Evolutionary conservation across 2,888 invertebrate genomes (phyloP), one percentile per base, ranked within the genome.

Genomic region (Pammene aurita): DNA sequence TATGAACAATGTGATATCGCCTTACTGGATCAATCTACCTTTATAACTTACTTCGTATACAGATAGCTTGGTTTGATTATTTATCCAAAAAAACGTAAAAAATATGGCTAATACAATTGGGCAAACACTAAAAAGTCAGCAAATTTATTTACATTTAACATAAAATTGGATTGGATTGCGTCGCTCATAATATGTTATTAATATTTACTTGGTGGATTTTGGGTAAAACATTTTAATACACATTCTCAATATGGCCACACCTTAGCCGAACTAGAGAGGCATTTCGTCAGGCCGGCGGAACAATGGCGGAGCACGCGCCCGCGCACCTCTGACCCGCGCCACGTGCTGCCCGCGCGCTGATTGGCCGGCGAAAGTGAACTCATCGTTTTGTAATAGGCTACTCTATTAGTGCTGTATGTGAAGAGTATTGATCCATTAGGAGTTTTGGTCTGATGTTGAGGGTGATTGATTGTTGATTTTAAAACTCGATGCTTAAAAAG

Each of bases 291-390:
- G 76, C 77, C 71, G 71, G 78, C 79, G 76, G 77, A 83, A 84
- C 84, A 84, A 85, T 84, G 78, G 84, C 75, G 73, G 71, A 72
- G 80, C 80, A 81, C 77, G 81, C 81, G 83, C 78, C 16, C 72
- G 78, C 77, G 78, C 80, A 62, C 62, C 62, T 62, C 50, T 62
- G 62, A 62, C 62, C 62, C 62, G 41, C 70, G 79, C 86, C 89
- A 86, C 90, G 90, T 89, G 91, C 88, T 85, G 82, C 83, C 80
- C 79, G 73, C 75, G 72, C 81, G 85, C 85, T 88, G 85, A 90
- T 91, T 90, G 89, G 88, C 80, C 77, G 76, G 79, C 80, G 80
- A 84, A 83, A 85, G 78, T 80, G 82, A 82, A 83, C 85, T 85
- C 84, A 83, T 83, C 83, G 82, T 85, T 85, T 83, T 83, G 85